A percentile compares a stretch with the other conserved stretches of the same genome.
Conservation (phyloP, 2,888 invertebrate species). For the Portevinia maculata region DNA sequence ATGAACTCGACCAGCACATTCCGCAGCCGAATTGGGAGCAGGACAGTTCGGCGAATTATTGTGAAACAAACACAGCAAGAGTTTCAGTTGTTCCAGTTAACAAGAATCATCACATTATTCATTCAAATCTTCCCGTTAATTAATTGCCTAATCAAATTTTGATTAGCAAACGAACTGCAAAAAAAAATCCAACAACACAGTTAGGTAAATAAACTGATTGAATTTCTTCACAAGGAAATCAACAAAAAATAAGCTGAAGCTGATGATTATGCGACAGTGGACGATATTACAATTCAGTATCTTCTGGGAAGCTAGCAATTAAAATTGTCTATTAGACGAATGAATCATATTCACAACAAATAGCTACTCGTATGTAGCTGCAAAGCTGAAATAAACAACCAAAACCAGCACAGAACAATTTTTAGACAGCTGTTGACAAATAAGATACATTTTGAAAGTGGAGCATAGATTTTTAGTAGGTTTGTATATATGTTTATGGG, state of each 20-base stretch:
- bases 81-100: slow-evolving; percentile 38
- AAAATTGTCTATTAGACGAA: not conserved
- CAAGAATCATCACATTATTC: slow-evolving; percentile 37
- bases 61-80: not conserved
- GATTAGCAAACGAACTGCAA: slow-evolving; percentile 12
- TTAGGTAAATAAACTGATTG: slow-evolving; percentile 41
- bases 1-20: slow-evolving; percentile 35
- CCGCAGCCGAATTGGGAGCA: slow-evolving; percentile 44
- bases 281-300: not conserved
- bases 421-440: slow-evolving; percentile 4
- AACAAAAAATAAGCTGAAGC: slow-evolving; percentile 26
- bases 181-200: slow-evolving; percentile 1
- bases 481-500: not conserved
- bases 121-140: slow-evolving; percentile 55
- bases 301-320: slow-evolving; percentile 20
- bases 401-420: not conserved
- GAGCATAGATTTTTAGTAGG: not conserved
- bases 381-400: not conserved
- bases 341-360: slow-evolving; percentile 14
- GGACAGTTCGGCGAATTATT: slow-evolving; percentile 6
- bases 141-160: slow-evolving; percentile 54
- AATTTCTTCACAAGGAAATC: slow-evolving; percentile 42
- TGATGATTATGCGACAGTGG: slow-evolving; percentile 28
- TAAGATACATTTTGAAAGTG: slow-evolving; percentile 15
- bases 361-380: not conserved